Evolutionary conservation across 37 sponge, comb jelly and placozoan genomes (phyloP), one percentile per base, ranked within the genome.

Genomic region (Crambe crambe): DNA sequence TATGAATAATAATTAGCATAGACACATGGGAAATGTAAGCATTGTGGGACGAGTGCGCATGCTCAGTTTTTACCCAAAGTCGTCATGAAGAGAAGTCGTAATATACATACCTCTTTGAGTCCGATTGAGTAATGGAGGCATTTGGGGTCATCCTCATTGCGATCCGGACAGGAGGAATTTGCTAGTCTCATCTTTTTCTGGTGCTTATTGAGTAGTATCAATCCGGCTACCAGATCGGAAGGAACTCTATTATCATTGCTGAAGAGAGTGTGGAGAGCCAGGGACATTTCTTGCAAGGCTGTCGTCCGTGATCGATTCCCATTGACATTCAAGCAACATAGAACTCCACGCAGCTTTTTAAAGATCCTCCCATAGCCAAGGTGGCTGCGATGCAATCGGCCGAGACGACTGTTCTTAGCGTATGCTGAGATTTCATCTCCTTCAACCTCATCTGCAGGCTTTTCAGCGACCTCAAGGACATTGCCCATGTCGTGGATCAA

Each of bases 221-320:
- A 36, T 21, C 71, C 80, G 9, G 71, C 71, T 2, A 54, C 70
- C n/a, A 80, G 18, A 56, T 80, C 80, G 4, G 80, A 70, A 27
- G 41, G 56, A 37, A 80, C 80, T 20, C 25, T 1, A 22, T 70
- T 40, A 26, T 39, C 80, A n/a, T 68, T 44, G 44, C 21, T 39
- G 56, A 80, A 80, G 6, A 80, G 26, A 2, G 70, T 80, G 39
- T 69, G 71, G 36, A 80, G 21, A 21, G 68, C 80, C 17, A 42
- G 58, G 3, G 80, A 70, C 23, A 67, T 36, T 25, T 80, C 80
- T 56, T 70, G 74, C 74, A 73, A 51, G 56, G 74, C 74, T 54
- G 74, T 73, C 54, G 4, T 20, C 42, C 74, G 40, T n/a, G 74
- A 73, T 32, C 74, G 44, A n/a, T 73, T 73, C 1, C 74, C 74